Evolutionary conservation across 2,113 vertebrate genomes (phyloP).

Genomic region (Aix galericulata): DNA sequence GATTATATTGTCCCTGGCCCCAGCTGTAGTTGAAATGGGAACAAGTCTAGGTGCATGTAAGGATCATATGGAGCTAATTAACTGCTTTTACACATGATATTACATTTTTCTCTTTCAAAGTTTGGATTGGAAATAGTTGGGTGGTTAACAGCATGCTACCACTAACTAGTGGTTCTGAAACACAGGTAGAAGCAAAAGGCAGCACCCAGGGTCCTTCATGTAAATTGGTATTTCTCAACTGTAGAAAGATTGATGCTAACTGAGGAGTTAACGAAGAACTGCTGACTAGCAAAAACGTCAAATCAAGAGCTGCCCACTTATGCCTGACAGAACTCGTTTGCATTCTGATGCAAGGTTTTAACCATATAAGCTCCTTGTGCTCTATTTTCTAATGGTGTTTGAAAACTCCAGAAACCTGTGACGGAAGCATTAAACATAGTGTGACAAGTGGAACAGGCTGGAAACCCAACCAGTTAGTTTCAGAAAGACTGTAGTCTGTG

Average conservation of each 20-base stretch:
- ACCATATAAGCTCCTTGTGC: not conserved
- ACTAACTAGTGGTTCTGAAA: not conserved
- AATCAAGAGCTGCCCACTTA: not conserved
- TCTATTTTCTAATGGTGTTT: not conserved
- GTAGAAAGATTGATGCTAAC: not conserved
- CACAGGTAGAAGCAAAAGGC: not conserved
- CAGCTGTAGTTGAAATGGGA: not conserved
- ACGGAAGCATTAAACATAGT: accelerated
- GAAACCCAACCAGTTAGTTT: not conserved
- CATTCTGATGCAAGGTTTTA: constrained; percentile 42
- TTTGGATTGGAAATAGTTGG: not conserved
- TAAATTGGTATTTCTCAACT: not conserved
- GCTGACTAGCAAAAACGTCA: constrained; percentile 55
- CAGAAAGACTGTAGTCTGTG: accelerated
- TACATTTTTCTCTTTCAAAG: not conserved
- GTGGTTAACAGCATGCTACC: accelerated
- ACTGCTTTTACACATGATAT: accelerated
- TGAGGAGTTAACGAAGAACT: not conserved
- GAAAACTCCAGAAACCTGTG: not conserved
- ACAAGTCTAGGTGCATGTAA: accelerated
- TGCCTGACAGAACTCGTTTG: constrained; percentile 13
- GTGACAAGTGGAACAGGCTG: not conserved
- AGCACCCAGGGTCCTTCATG: not conserved
- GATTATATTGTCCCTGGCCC: too few species aligned
- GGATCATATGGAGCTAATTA: not conserved